Evolutionary conservation across 2,113 vertebrate species (phyloP).

Genomic region (Cettia cetti): DNA sequence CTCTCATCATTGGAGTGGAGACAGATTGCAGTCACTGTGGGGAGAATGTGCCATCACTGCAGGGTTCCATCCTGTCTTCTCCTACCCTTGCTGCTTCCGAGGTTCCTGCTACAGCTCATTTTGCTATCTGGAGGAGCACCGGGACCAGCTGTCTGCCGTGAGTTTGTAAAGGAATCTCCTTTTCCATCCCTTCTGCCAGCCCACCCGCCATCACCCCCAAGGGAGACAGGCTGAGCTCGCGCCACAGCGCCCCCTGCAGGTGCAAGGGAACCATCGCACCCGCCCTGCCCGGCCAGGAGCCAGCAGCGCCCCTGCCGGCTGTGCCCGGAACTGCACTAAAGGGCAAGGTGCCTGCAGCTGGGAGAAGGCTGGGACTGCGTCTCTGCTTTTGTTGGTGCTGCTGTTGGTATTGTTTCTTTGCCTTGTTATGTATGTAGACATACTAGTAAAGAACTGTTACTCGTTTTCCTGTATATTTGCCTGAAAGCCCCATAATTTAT

Average conservation of each 20-base stretch:
- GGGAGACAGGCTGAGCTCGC: rapidly evolving
- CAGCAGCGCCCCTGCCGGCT: neutral
- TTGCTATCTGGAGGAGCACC: rapidly evolving
- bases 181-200: too few relatives aligned
- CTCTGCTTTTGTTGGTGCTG: neutral
- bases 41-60: rapidly evolving
- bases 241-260: neutral
- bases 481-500: neutral
- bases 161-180: neutral
- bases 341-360: rapidly evolving
- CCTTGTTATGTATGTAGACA: too few relatives aligned
- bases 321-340: rapidly evolving
- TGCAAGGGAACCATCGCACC: rapidly evolving
- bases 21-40: neutral
- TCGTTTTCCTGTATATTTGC: neutral
- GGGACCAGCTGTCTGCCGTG: rapidly evolving
- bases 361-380: rapidly evolving
- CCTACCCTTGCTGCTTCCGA: neutral
- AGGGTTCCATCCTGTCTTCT: neutral
- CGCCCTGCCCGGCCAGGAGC: neutral
- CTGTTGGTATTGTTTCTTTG: neutral
- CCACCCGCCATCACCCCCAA: rapidly evolving
- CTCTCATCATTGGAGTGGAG: rapidly evolving
- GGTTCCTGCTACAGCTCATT: neutral
- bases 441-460: neutral